Percentiles rank a stretch among this genome's conserved stretches.
Conservation (phyloP, 2,797 vertebrate genomes). For the Neosilurus hyrtlii region DNA sequence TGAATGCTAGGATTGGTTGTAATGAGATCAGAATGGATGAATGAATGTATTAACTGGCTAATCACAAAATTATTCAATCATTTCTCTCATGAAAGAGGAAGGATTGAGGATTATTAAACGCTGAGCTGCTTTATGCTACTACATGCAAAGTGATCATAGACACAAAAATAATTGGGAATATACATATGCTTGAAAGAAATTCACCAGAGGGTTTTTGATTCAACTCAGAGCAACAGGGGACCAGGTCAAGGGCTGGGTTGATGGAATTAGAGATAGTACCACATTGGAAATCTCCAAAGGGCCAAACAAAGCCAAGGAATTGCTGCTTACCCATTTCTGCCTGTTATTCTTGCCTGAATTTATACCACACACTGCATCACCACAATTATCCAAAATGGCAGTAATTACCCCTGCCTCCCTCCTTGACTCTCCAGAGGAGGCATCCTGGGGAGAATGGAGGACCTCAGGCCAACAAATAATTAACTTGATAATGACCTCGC, state of each 20-base stretch:
- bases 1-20: slow-evolving; percentile 26
- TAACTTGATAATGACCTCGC: slow-evolving; percentile 68
- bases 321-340: slow-evolving; percentile 40
- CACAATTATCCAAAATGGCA: slow-evolving; percentile 62
- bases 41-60: slow-evolving; percentile 33
- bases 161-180: neutral
- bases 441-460: slow-evolving; percentile 58
- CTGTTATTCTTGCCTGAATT: slow-evolving; percentile 52
- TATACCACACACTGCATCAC: slow-evolving; percentile 50
- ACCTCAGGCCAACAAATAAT: slow-evolving; percentile 68
- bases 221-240: slow-evolving; percentile 11
- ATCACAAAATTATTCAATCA: slow-evolving; percentile 34
- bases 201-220: neutral
- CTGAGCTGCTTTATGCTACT: slow-evolving; percentile 15
- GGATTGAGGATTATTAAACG: slow-evolving; percentile 30
- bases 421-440: slow-evolving; percentile 46
- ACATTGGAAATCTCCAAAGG: slow-evolving; percentile 24
- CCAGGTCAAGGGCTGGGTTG: slow-evolving; percentile 19
- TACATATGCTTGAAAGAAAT: neutral
- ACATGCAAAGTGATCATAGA: slow-evolving; percentile 4
- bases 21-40: slow-evolving; percentile 35
- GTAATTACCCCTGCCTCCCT: slow-evolving; percentile 57
- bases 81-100: slow-evolving; percentile 25
- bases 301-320: slow-evolving; percentile 29
- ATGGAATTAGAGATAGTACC: slow-evolving; percentile 7